A percentile compares a stretch with the other conserved stretches of the same genome.
These are phyloP conservation scores for Eulemur rufifrons DNA, from an alignment of 2,113 vertebrate species.

Conservation along the genomic window DNA sequence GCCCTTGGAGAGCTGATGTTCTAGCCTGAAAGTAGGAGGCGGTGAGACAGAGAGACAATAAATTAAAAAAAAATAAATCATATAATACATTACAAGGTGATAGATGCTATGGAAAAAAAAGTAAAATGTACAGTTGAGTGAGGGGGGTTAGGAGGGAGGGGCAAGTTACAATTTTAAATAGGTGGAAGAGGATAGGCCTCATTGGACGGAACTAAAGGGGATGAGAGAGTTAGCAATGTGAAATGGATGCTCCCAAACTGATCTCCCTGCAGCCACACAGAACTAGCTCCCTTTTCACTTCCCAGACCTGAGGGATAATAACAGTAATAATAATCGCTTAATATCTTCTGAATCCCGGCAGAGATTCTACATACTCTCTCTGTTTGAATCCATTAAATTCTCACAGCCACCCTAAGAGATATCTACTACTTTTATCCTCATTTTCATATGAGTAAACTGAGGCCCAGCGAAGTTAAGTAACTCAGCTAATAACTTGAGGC, in stretches of 20 bases:
- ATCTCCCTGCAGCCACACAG: accelerated
- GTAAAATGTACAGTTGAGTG: background rate
- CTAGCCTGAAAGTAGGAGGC: background rate
- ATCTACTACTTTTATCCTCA: background rate
- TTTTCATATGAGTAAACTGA: background rate
- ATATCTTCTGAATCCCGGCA: background rate
- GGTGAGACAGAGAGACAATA: background rate
- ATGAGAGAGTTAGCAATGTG: background rate
- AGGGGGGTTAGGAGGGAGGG: background rate
- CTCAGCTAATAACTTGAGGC: background rate
- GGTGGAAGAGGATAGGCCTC: background rate
- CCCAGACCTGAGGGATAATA: background rate
- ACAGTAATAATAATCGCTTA: background rate
- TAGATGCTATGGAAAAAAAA: background rate
- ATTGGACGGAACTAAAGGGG: background rate
- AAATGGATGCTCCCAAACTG: background rate
- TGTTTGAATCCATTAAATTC: background rate
- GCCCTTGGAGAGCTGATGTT: background rate
- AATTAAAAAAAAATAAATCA: background rate
- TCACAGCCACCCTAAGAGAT: background rate
- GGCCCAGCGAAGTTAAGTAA: background rate
- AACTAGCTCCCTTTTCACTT: background rate
- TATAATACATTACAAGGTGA: background rate
- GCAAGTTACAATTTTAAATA: background rate
- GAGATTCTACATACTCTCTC: background rate